Base-by-base conservation (phyloP, 2,888 invertebrate species). In the Unio delphinus region DNA sequence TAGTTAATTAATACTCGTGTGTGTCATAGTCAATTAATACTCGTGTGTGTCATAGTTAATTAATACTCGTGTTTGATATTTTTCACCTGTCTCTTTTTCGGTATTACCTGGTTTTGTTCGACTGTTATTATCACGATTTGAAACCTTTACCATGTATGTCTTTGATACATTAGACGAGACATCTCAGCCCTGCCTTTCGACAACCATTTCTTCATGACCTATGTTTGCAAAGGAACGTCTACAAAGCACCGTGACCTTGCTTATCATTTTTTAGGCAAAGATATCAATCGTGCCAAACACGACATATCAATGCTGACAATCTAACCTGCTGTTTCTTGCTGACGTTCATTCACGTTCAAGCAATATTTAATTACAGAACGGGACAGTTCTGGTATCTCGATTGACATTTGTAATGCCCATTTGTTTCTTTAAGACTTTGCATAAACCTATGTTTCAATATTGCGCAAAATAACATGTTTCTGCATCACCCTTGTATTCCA, bases 81-180 rank as follows among this genome's bases (percentile, higher is more conserved):
- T 55, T 60, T 69, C 62, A 4, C 64, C 61, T 26, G 45, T 30
- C 17, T 64, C 56, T 8, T 20, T 63, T 60, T 76, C 76, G 28
- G 30, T 63, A 60, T 78, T 76, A 18, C 78, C 76, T 8, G 78
- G 80, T 45, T 64, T 28, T 30, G 65, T 65, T 55, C 72, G 20
- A 61, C 75, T 62, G 55, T 73, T 78, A 20, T 76, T 75, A 15
- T 80, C 76, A 68, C 78, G 65, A 54, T 72, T 60, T 17, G 76
- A 34, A 64, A 80, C 74, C n/a, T 17, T 58, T 30, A 65, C 26
- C 3, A 77, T 75, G 17, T 54, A 58, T 23, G 59, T 58, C 64
- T 34, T 34, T 34, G 0, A 5, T 7, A 1, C 34, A 6, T 8
- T 34, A 34, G 34, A 34, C 34, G 6, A 34, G 34, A 34, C 3